Base-by-base conservation (phyloP, 2,888 invertebrate species). In the Diaperis boleti region DNA sequence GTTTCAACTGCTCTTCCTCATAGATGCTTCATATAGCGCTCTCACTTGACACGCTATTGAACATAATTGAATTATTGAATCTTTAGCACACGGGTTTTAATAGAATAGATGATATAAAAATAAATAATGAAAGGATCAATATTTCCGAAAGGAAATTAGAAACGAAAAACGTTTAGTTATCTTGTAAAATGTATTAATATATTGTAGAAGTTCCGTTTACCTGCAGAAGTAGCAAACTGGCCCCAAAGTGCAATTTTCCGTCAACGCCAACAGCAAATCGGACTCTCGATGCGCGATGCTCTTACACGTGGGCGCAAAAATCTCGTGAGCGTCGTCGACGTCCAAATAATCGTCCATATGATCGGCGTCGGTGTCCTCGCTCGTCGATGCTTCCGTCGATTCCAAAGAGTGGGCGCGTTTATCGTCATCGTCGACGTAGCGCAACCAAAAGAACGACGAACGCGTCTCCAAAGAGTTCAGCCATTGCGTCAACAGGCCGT, bases 161-260 rank as follows among this genome's bases (percentile, higher is more conserved):
- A n/a, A n/a, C n/a, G n/a, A n/a, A n/a, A n/a, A n/a, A n/a, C n/a
- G n/a, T n/a, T n/a, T n/a, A n/a, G n/a, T n/a, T n/a, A n/a, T n/a
- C n/a, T n/a, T n/a, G n/a, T n/a, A n/a, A n/a, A n/a, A n/a, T n/a
- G n/a, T n/a, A n/a, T n/a, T n/a, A n/a, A n/a, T n/a, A n/a, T n/a
- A n/a, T n/a, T n/a, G n/a, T n/a, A n/a, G n/a, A n/a, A n/a, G n/a
- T n/a, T n/a, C n/a, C n/a, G n/a, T 26, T 41, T 79, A 82, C 82
- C 82, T 82, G 82, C 82, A 82, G 72, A 82, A 82, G 68, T 81
- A 82, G 71, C 82, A 82, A 59, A 82, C 80, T 13, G 81, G 78
- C 60, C 80, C 81, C 59, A 80, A 74, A 3, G 79, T 76, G 66
- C 82, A 82, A 71, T 82, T 81, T 70, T 81, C 81, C 45, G 78